Evolutionary conservation across 1,140 invertebrate species (phyloP).

Genomic region (Panagrolaimus sp.): DNA sequence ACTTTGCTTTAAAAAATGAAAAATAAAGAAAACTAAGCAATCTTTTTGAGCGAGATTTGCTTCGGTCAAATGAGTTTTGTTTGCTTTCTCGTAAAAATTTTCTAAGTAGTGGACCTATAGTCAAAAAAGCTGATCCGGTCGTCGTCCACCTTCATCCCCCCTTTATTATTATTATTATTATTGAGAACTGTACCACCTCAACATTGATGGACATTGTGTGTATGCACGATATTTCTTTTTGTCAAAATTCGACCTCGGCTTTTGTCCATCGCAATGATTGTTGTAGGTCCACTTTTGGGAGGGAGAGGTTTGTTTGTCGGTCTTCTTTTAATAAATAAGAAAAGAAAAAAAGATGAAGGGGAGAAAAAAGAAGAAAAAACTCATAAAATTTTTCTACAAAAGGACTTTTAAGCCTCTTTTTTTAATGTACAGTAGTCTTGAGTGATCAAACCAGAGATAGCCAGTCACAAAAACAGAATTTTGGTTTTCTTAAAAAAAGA

Average conservation of each 20-base stretch:
- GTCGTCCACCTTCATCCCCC: slow-evolving; percentile 15
- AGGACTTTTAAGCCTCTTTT: neutral
- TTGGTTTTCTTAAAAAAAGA: too few species aligned
- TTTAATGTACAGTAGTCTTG: slow-evolving; percentile 5
- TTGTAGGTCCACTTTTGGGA: slow-evolving; percentile 9
- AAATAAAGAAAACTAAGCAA: slow-evolving; percentile 4
- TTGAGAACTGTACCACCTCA: neutral
- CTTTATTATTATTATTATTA: too few species aligned
- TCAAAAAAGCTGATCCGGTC: slow-evolving; percentile 18
- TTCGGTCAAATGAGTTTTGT: slow-evolving; percentile 18
- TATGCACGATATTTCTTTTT: neutral
- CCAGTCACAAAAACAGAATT: too few species aligned
- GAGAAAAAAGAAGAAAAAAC: neutral
- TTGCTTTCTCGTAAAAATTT: slow-evolving; percentile 8
- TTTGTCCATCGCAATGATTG: slow-evolving; percentile 10
- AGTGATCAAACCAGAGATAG: slow-evolving; percentile 12
- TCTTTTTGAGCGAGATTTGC: slow-evolving; percentile 17
- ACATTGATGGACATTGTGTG: slow-evolving; percentile 13
- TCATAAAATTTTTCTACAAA: slow-evolving; percentile 3
- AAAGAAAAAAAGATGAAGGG: slow-evolving; percentile 12
- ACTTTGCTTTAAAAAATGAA: neutral
- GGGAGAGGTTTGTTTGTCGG: neutral
- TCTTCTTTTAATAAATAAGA: neutral
- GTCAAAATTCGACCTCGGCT: neutral
- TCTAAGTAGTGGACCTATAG: slow-evolving; percentile 11